Evolutionary conservation across 2,797 vertebrate species (phyloP).

Genomic region (Sebastes vulpes): DNA sequence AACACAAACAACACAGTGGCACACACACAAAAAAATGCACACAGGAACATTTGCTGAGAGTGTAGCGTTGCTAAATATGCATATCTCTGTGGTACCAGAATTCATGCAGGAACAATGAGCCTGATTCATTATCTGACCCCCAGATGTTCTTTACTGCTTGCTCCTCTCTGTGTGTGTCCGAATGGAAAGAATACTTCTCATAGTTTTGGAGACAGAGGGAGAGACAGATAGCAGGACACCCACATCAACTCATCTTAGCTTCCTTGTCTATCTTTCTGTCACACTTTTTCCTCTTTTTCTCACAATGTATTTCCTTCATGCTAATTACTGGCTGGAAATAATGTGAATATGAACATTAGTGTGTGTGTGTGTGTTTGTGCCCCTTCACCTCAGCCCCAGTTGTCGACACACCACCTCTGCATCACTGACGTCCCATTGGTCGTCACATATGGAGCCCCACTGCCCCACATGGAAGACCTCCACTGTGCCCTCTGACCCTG

Average conservation of each 20-base stretch:
- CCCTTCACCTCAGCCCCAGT: conserved; percentile 92
- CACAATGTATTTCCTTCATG: conserved; percentile 6
- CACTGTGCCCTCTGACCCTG: conserved; percentile 89
- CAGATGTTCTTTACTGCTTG: conserved; percentile 76
- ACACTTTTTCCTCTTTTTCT: conserved; percentile 13
- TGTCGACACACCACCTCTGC: conserved; percentile 98
- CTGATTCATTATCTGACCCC: conserved; percentile 78
- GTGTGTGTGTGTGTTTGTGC: neutral
- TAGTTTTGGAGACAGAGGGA: conserved; percentile 69
- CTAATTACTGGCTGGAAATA: conserved; percentile 8
- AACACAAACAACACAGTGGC: conserved; percentile 15
- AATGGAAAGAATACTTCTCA: conserved; percentile 81
- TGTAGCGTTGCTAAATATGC: conserved; percentile 66
- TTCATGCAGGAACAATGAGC: conserved; percentile 76
- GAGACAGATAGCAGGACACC: conserved; percentile 54
- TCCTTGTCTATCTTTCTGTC: conserved; percentile 28
- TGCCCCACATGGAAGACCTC: conserved; percentile 93
- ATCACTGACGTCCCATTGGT: conserved; percentile 96
- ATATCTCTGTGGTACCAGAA: conserved; percentile 65
- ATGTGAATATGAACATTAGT: neutral
- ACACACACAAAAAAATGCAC: conserved; percentile 19
- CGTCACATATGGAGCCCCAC: conserved; percentile 97
- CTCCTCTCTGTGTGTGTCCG: conserved; percentile 64
- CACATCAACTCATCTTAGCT: conserved; percentile 57
- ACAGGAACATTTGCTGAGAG: conserved; percentile 26